phyloP scores from a whole-genome alignment of 2,113 vertebrate species.

The Scortum barcoo region DNA sequence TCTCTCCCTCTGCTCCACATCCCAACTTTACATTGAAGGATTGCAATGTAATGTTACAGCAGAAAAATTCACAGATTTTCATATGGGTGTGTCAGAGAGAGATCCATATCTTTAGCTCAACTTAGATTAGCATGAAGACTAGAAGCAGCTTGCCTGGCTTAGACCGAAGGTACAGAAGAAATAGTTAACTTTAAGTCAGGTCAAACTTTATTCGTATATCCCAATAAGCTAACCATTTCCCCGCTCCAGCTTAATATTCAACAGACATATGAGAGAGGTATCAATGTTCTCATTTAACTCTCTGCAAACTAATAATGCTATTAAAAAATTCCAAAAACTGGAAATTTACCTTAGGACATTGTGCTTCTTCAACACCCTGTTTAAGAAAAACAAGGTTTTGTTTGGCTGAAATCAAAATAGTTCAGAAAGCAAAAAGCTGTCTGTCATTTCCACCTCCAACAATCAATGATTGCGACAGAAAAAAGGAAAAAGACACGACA shows the following conservation, averaged over 20 bases:
- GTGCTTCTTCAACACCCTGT: not conserved
- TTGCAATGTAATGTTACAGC: too few species aligned
- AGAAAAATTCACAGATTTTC: not conserved
- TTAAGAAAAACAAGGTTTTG: not conserved
- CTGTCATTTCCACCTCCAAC: not conserved
- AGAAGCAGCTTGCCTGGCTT: not conserved
- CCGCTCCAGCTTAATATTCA: not conserved
- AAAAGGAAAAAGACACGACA: not conserved
- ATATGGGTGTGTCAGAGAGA: not conserved
- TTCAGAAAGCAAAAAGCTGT: not conserved
- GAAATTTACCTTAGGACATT: not conserved
- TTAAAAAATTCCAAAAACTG: not conserved
- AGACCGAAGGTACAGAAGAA: not conserved
- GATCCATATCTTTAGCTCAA: too few species aligned
- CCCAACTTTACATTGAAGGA: too few species aligned
- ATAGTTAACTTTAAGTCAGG: too few species aligned
- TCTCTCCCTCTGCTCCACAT: conserved; percentile 3
- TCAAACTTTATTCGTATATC: too few species aligned
- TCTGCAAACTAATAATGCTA: not conserved
- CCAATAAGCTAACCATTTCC: not conserved
- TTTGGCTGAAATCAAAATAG: not conserved
- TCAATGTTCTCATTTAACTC: not conserved
- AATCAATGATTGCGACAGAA: not conserved
- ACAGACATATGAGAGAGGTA: too few species aligned
- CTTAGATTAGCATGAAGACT: not conserved